Base-by-base conservation (phyloP, 2,888 invertebrate genomes). In the Stratiomys singularior region DNA sequence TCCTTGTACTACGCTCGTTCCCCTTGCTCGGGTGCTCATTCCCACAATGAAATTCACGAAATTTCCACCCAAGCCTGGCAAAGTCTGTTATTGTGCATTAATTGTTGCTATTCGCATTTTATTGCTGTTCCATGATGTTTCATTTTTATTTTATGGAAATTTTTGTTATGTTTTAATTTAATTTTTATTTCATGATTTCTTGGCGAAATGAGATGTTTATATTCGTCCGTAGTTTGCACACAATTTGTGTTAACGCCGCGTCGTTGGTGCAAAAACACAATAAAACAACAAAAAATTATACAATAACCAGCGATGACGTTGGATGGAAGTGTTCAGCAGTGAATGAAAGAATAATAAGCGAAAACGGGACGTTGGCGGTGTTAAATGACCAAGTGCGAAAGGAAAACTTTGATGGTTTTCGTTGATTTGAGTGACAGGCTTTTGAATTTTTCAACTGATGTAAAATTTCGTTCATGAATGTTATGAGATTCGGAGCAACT, bases 131-230 rank as follows among this genome's bases (percentile, higher is more conserved):
- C 28, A 28, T 28, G 64, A 28, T 64, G 64, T 64, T 64, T 52
- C 52, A 64, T 64, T 64, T 64, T 64, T 13, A 64, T 64, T 28
- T 64, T 64, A 64, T 64, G 64, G 64, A 64, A 64, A 64, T 64
- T 64, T 64, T 28, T 28, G 64, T 30, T 64, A 60, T 60, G 23
- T 21, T 60, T 60, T 60, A 28, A 64, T 64, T 64, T 64, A 64
- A 64, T 64, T 64, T 64, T 64, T 64, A 64, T 25, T 15, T 28
- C 28, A 28, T 64, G 64, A 64, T 30, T 64, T 64, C 64, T 11
- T 21, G 13, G 30, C 64, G 64, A 21, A 64, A 64, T 64, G 64
- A 25, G 64, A 28, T 64, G 64, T 64, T 64, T 64, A 64, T 64
- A 64, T 64, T 64, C 64, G 64, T 13, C 15, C 15, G 28, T 25